Evolutionary conservation across 2,888 invertebrate species (phyloP), one percentile per base, ranked within the genome.

Genomic region (Diaperis boleti): DNA sequence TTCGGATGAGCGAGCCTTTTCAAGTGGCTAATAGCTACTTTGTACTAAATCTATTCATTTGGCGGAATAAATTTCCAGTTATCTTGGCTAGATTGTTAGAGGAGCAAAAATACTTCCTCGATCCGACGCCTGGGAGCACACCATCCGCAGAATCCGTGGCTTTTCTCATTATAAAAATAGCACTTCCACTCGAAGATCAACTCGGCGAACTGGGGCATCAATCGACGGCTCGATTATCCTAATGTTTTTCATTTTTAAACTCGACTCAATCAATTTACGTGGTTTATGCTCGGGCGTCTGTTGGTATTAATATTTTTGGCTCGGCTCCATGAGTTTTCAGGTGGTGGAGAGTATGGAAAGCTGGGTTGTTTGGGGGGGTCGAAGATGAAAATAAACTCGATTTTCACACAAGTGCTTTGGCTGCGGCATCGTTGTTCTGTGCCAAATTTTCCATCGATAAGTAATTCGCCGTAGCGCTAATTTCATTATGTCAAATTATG

Each of bases 131-230:
- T 22, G 22, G 4, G 10, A 18, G 13, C 20, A 14, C 20, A 10
- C 7, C 14, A 15, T 35, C 17, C 20, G n/a, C 14, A 18, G 18
- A 33, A 17, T 17, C 33, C 17, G 50, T 18, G 37, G 37, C 37
- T 52, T 39, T 52, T 37, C 39, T 37, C 13, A 6, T 37, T 39
- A 37, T 52, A 11, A 50, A 50, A 54, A 41, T 26, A 39, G 14
- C 11, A 39, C n/a, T n/a, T 15, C 13, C 20, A 50, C 39, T 54
- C 14, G 39, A 20, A 14, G 14, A 14, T 13, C 10, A 47, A 29
- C 11, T 26, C 10, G 11, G 17, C 14, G 26, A 29, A 39, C 29
- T 29, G 52, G 41, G 14, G 10, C 37, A 52, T 50, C 50, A 35
- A 8, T 50, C 33, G 35, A 20, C 50, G 50, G 7, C 3, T 31